Conservation (phyloP, 2,888 invertebrate species). For the Nomada hirtipes region DNA sequence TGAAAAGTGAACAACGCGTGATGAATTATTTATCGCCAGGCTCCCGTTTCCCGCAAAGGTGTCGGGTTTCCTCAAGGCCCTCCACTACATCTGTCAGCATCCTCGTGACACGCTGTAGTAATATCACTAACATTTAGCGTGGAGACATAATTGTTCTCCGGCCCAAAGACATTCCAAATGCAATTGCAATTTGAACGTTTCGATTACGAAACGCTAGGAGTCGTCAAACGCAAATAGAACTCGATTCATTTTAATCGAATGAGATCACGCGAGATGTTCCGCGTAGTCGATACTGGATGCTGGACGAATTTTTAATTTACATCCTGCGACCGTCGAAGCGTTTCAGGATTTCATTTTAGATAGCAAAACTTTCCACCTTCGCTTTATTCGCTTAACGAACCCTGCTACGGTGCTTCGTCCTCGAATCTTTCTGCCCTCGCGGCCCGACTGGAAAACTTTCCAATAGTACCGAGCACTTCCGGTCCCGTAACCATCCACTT, state of each 20-base stretch:
- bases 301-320: conserved; percentile 59
- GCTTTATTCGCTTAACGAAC: conserved; percentile 62
- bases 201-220: no score
- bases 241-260: not conserved
- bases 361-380: conserved; percentile 64
- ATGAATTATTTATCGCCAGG: conserved; percentile 53
- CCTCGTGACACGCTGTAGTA: not conserved
- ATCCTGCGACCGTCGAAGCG: conserved; percentile 16
- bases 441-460: conserved; percentile 32
- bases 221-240: no score
- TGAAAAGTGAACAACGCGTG: conserved; percentile 27
- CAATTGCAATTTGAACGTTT: no score
- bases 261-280: not conserved
- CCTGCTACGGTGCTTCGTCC: conserved; percentile 24
- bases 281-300: not conserved
- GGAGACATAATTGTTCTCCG: not conserved
- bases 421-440: conserved; percentile 24
- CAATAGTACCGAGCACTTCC: conserved; percentile 6
- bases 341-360: conserved; percentile 71
- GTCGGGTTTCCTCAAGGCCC: conserved; percentile 41
- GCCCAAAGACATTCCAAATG: no score
- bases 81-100: not conserved
- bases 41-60: conserved; percentile 33
- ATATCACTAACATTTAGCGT: not conserved
- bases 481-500: not conserved